These are phyloP conservation scores for Sphaeridia pumilis DNA, from an alignment of 2,888 invertebrate genomes.

Conservation along the genomic window DNA sequence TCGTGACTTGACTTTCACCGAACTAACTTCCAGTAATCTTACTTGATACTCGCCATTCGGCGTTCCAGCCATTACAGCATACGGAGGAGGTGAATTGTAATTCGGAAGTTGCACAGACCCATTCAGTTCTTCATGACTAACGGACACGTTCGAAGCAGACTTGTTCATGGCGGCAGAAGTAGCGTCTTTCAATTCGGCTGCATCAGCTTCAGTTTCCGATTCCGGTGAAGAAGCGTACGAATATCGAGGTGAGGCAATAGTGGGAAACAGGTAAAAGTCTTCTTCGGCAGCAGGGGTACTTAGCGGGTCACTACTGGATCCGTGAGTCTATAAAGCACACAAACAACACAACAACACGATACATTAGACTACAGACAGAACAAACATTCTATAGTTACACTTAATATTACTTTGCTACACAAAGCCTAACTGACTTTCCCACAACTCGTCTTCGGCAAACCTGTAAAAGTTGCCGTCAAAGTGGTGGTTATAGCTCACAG, in stretches of 20 bases:
- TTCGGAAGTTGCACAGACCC: slow-evolving; percentile 34
- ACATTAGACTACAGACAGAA: background rate
- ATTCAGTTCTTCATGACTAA: slow-evolving; percentile 8
- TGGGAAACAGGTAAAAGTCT: slow-evolving; percentile 97
- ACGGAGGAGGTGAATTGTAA: slow-evolving; percentile 58
- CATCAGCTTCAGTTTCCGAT: slow-evolving; percentile 64
- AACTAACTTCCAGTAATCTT: background rate
- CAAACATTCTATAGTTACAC: background rate
- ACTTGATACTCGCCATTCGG: slow-evolving; percentile 27
- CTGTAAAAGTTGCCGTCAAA: slow-evolving; percentile 13
- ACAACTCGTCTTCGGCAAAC: slow-evolving; percentile 13
- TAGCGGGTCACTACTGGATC: slow-evolving; percentile 52
- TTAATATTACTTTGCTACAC: background rate
- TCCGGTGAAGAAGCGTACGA: slow-evolving; percentile 86
- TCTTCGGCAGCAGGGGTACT: slow-evolving; percentile 97
- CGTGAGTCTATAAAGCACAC: slow-evolving; percentile 5
- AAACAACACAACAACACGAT: background rate
- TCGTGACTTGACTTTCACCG: background rate
- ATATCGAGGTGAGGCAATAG: slow-evolving; percentile 49
- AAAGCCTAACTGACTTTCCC: slow-evolving; percentile 22
- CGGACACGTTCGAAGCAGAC: slow-evolving; percentile 64
- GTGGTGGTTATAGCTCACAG: background rate
- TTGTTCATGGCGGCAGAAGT: slow-evolving; percentile 53
- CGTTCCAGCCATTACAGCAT: slow-evolving; percentile 53
- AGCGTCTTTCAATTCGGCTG: slow-evolving; percentile 45